These are phyloP conservation scores for Psix sp. DNA, from an alignment of 1,140 invertebrate species.

Conservation along the genomic window DNA sequence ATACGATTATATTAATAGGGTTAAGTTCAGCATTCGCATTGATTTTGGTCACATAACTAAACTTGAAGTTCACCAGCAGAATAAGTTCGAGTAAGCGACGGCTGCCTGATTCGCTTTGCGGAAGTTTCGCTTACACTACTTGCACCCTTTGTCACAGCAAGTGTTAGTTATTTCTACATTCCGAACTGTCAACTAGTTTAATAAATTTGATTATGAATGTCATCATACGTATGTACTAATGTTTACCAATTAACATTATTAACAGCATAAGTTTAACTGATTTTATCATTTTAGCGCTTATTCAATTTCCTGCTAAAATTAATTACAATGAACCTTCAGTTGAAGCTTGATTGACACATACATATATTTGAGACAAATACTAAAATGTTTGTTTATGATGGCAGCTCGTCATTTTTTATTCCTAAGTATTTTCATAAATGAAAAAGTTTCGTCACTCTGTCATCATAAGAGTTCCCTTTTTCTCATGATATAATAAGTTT, in stretches of 20 bases:
- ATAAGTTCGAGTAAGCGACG: constrained; percentile 37
- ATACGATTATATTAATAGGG: constrained; percentile 22
- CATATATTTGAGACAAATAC: too few relatives aligned
- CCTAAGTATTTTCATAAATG: too few relatives aligned
- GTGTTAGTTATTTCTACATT: constrained; percentile 43
- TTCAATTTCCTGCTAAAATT: too few relatives aligned
- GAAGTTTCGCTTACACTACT: constrained; percentile 33
- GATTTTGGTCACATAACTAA: constrained; percentile 34
- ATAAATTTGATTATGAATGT: constrained; percentile 16
- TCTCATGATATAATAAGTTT: too few relatives aligned
- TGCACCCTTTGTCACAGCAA: constrained; percentile 37
- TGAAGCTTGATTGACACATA: too few relatives aligned
- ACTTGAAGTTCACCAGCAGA: constrained; percentile 32
- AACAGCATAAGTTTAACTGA: too few relatives aligned
- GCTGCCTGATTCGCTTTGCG: constrained; percentile 39
- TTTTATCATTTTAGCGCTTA: too few relatives aligned
- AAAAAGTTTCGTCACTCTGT: too few relatives aligned
- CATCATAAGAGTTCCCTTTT: too few relatives aligned
- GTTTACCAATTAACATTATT: constrained; percentile 20
- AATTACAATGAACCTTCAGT: too few relatives aligned
- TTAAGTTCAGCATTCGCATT: constrained; percentile 28
- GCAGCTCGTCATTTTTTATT: too few relatives aligned
- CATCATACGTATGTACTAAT: constrained; percentile 2
- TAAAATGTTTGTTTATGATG: too few relatives aligned
- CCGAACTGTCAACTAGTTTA: constrained; percentile 26